Evolutionary conservation across 2,888 invertebrate species (phyloP), one percentile per base, ranked within the genome.

Genomic region (Cantharis rustica): DNA sequence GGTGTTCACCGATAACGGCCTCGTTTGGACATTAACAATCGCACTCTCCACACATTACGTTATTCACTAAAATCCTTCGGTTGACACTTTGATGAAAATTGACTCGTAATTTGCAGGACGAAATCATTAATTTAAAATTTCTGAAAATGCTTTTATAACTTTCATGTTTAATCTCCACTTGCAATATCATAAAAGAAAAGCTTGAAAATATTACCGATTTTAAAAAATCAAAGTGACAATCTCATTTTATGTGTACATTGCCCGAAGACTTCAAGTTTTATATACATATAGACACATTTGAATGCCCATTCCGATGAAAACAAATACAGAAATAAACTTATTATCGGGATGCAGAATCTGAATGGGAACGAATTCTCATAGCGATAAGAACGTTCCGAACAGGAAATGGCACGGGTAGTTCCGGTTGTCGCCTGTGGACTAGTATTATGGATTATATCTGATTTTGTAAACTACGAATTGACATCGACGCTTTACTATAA

Each of bases 391-490:
- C 80, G 80, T 79, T 82, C 82, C 82, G 83, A 82, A 83, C 81
- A 81, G 82, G 82, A 83, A 82, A 83, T 82, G 80, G 82, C 82
- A 81, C 79, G 81, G 84, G 83, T 82, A 82, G 83, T 83, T 83
- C 83, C 84, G 83, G 81, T 80, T 84, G 83, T 84, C 83, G 84
- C 82, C 83, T 81, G 79, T 81, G 81, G 82, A 82, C 80, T 79
- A 75, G 80, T 81, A 81, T 84, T 84, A 82, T 83, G 84, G 82
- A 83, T 83, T 82, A 81, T 83, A 83, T 83, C 83, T 83, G 79
- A 80, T 80, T 79, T 79, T 75, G 78, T 78, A 75, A 75, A 77
- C 77, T 77, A 78, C 69, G 73, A 78, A 78, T 78, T 75, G 78
- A 75, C 75, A 78, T 78, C 75, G 75, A 63, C 75, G 73, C 75